These are phyloP conservation scores for Darevskia nairensis DNA, from an alignment of 2,797 vertebrate genomes.

Conservation along the genomic window DNA sequence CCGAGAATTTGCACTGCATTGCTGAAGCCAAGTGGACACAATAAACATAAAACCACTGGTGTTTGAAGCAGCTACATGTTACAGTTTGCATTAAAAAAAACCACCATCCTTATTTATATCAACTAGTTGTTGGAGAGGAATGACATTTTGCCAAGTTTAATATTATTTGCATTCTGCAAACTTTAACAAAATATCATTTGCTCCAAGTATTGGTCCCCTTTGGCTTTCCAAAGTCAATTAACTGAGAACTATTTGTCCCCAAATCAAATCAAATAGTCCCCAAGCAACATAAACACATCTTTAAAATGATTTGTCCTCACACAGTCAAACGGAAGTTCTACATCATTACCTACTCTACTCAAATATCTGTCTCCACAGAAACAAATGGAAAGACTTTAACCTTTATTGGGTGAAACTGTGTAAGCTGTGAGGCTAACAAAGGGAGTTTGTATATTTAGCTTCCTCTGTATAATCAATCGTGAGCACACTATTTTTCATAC, in stretches of 20 bases:
- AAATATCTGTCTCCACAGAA: slow-evolving; percentile 1
- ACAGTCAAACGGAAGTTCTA: not conserved
- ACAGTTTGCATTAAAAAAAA: not conserved
- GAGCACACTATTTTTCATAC: not conserved
- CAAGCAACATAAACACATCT: not conserved
- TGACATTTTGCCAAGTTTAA: not conserved
- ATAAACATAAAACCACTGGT: slow-evolving; percentile 20
- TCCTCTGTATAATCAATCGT: not conserved
- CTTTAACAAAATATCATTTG: not conserved
- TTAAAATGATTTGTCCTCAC: not conserved
- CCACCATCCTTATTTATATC: not conserved
- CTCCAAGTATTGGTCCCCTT: not conserved
- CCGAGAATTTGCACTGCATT: slow-evolving; percentile 24
- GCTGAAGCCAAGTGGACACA: slow-evolving; percentile 38
- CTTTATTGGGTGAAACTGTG: not conserved
- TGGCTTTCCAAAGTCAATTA: not conserved
- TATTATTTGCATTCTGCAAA: not conserved
- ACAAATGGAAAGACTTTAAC: slow-evolving; percentile 9
- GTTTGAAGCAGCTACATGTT: not conserved
- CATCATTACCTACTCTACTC: not conserved
- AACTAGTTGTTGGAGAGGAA: not conserved
- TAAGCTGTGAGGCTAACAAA: not conserved
- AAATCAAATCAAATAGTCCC: not conserved
- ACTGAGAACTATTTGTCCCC: slow-evolving; percentile 16
- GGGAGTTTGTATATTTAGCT: slow-evolving; percentile 2